Percentiles rank a stretch among this genome's conserved stretches.
These are phyloP conservation scores for Caenorhabditis briggsae DNA, from an alignment of 1,140 invertebrate genomes.

Conservation along the genomic window DNA sequence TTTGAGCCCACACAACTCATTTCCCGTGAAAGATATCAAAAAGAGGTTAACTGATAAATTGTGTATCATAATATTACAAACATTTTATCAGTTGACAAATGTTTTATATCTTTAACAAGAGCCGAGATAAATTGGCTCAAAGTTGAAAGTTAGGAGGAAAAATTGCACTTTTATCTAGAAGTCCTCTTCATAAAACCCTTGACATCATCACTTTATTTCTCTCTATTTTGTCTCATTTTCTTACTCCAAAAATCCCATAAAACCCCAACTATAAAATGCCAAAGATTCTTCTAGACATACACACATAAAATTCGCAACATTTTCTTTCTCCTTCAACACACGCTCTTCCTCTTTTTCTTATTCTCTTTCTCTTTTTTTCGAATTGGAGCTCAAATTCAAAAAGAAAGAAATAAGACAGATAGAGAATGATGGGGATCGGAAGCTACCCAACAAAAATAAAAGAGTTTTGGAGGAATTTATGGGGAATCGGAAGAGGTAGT, in stretches of 20 bases:
- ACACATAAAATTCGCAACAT: constrained; percentile 11
- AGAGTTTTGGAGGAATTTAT: background rate
- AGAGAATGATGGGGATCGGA: constrained; percentile 1
- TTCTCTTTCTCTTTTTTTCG: background rate
- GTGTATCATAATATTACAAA: too few relatives aligned
- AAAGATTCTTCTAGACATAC: background rate
- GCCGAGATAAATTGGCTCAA: too few relatives aligned
- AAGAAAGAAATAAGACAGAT: background rate
- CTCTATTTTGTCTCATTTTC: background rate
- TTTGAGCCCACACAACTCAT: too few relatives aligned
- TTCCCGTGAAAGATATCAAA: too few relatives aligned
- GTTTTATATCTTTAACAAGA: too few relatives aligned
- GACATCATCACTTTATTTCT: background rate
- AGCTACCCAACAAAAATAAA: background rate
- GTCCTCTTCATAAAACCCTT: too few relatives aligned
- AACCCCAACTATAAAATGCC: background rate
- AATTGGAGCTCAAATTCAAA: background rate
- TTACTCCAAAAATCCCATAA: constrained; percentile 8
- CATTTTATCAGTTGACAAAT: too few relatives aligned
- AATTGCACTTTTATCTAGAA: too few relatives aligned
- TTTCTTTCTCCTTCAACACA: background rate
- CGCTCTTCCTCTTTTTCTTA: background rate
- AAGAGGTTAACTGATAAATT: too few relatives aligned
- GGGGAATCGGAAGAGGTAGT: background rate
- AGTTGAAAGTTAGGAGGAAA: too few relatives aligned